Evolutionary conservation across 2,888 invertebrate species (phyloP), one percentile per base, ranked within the genome.

Genomic region (Hyposoter dolosus): DNA sequence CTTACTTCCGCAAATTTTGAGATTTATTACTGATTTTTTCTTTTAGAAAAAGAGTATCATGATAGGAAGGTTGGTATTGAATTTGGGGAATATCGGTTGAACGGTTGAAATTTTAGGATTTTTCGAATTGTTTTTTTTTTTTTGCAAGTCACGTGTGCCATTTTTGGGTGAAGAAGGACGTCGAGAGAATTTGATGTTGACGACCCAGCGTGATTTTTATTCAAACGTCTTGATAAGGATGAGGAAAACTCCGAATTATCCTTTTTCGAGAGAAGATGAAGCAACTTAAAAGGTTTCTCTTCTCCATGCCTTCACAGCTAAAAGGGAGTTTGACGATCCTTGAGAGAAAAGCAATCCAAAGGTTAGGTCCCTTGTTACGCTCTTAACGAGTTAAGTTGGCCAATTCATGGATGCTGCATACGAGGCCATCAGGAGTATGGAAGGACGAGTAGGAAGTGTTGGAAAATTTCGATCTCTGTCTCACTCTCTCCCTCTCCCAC

Each of bases 301-400:
- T 17, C 40, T 40, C 28, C 69, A 10, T 43, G 40, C 43, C 66
- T 65, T 35, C 53, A 35, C 15, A 35, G 71, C 19, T 15, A 7
- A 23, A 56, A 56, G 15, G 40, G 56, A 56, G 60, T 60, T 60
- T 74, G 60, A 74, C 60, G 56, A 74, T 43, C 1, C 43, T 74
- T 17, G 60, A n/a, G 60, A 23, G 74, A 23, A 74, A 60, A 19
- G 43, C 23, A 60, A 74, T 43, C 74, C 74, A 56, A 72, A 79
- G 82, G 86, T 84, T 75, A 63, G 76, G 75, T 78, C 68, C 79
- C 47, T 32, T 53, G 79, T 47, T 66, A 72, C 82, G 40, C 82
- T 79, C 87, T 85, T 87, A 87, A 87, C 85, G 85, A 85, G 87
- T 83, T 85, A 87, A 87, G 87, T 87, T 87, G 74, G 60, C 82